Conservation (phyloP, 2,888 invertebrate genomes). For the Phragmatobia fuliginosa region DNA sequence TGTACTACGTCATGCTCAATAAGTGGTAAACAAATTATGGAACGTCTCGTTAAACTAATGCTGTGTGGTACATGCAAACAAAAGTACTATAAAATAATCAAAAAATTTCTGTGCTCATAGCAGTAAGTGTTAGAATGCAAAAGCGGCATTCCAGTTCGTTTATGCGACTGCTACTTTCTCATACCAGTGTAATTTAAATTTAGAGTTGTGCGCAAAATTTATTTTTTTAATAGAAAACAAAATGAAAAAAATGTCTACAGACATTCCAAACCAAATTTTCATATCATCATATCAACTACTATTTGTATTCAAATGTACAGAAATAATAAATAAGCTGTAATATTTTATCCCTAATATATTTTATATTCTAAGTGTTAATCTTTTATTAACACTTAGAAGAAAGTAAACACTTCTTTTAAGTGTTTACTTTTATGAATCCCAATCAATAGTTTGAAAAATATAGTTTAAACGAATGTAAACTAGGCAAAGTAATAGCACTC, state of each 20-base stretch:
- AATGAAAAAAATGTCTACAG: neutral
- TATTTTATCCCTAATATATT: too few relatives aligned
- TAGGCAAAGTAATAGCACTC: neutral
- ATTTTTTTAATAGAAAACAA: too few relatives aligned
- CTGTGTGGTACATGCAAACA: neutral
- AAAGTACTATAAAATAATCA: neutral
- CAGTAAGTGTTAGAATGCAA: neutral
- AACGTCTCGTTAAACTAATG: too few relatives aligned
- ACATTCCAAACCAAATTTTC: neutral
- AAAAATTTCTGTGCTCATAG: neutral
- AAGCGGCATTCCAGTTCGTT: neutral
- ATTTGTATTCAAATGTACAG: too few relatives aligned
- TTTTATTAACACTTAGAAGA: too few relatives aligned
- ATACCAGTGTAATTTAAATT: too few relatives aligned
- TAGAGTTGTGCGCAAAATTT: too few relatives aligned
- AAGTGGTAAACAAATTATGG: neutral
- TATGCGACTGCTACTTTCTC: neutral
- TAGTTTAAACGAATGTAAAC: neutral
- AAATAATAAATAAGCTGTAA: too few relatives aligned
- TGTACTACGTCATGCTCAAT: neutral
- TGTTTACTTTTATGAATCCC: neutral
- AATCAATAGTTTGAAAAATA: neutral
- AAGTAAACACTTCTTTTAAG: too few relatives aligned
- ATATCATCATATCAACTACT: too few relatives aligned
- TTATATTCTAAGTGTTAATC: too few relatives aligned